Evolutionary conservation across 2,113 vertebrate genomes (phyloP).

Genomic region (Sminthopsis crassicaudata): DNA sequence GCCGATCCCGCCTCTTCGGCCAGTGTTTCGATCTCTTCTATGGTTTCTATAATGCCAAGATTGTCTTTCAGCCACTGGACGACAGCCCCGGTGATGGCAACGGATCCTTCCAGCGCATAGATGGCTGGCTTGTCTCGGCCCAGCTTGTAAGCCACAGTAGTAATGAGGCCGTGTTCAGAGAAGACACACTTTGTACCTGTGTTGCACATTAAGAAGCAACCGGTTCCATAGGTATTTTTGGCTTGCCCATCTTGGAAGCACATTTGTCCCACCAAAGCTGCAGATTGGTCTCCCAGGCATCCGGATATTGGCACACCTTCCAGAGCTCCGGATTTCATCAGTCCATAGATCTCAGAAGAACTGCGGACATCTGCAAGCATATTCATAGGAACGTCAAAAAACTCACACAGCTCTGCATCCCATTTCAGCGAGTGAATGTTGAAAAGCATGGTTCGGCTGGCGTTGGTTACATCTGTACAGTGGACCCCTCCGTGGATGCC

Average conservation of each 20-base stretch:
- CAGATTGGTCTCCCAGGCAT: slow-evolving; percentile 97
- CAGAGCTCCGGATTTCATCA: slow-evolving; percentile 89
- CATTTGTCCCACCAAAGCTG: slow-evolving; percentile 97
- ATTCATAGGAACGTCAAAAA: slow-evolving; percentile 95
- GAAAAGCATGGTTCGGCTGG: slow-evolving; percentile 97
- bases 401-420: slow-evolving; percentile 95
- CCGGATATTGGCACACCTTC: slow-evolving; percentile 93
- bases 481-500: slow-evolving; percentile 91
- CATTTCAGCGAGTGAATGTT: slow-evolving; percentile 95
- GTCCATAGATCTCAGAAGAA: slow-evolving; percentile 96
- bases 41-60: slow-evolving; percentile 91
- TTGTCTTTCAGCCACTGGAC: slow-evolving; percentile 96
- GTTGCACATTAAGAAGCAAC: slow-evolving; percentile 95
- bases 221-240: slow-evolving; percentile 98
- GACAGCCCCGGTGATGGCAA: slow-evolving; percentile 95
- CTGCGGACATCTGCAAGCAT: slow-evolving; percentile 93
- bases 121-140: slow-evolving; percentile 88
- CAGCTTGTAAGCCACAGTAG: slow-evolving; percentile 95
- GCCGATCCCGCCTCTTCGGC: slow-evolving; percentile 92
- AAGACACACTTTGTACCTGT: slow-evolving; percentile 94
- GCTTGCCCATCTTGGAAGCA: slow-evolving; percentile 95
- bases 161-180: slow-evolving; percentile 95
- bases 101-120: slow-evolving; percentile 98
- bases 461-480: slow-evolving; percentile 96
- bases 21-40: slow-evolving; percentile 91